Percentiles rank a stretch among this genome's conserved stretches.
These are phyloP conservation scores for Mactromeris polynyma DNA, from an alignment of 2,888 invertebrate genomes.

Conservation along the genomic window DNA sequence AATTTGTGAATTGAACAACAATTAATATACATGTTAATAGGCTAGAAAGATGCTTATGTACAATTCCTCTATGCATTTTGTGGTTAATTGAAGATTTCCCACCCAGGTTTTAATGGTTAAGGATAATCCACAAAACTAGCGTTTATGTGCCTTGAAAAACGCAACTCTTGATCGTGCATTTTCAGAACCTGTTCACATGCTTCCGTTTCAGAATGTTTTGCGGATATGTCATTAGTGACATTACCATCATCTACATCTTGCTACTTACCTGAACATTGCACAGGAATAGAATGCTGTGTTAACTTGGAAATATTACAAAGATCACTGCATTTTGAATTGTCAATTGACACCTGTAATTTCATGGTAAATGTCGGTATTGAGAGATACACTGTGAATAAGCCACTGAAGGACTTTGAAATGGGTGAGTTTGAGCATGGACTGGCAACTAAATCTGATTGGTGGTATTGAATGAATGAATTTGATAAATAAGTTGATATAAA, in stretches of 20 bases:
- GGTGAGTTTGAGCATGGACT: constrained; percentile 10
- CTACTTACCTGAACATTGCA: constrained; percentile 60
- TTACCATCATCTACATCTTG: constrained; percentile 62
- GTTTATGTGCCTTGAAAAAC: too few species aligned
- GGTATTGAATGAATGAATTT: too few species aligned
- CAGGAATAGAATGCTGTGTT: constrained; percentile 73
- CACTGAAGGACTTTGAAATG: constrained; percentile 28
- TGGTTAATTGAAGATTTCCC: too few species aligned
- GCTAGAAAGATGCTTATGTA: too few species aligned
- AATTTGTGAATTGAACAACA: too few species aligned
- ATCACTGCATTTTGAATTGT: constrained; percentile 45
- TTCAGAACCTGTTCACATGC: neutral
- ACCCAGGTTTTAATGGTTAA: too few species aligned
- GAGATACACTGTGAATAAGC: constrained; percentile 11
- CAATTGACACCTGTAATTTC: constrained; percentile 57
- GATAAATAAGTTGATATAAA: too few species aligned
- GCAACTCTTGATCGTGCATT: too few species aligned
- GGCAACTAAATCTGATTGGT: too few species aligned
- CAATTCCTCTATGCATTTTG: too few species aligned
- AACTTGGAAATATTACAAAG: constrained; percentile 47
- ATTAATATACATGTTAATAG: too few species aligned
- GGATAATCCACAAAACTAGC: too few species aligned
- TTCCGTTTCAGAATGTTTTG: constrained; percentile 60
- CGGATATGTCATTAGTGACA: constrained; percentile 43
- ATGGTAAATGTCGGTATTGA: constrained; percentile 61